Base-by-base conservation (phyloP, 2,888 invertebrate species). In the Dorcus hopei region DNA sequence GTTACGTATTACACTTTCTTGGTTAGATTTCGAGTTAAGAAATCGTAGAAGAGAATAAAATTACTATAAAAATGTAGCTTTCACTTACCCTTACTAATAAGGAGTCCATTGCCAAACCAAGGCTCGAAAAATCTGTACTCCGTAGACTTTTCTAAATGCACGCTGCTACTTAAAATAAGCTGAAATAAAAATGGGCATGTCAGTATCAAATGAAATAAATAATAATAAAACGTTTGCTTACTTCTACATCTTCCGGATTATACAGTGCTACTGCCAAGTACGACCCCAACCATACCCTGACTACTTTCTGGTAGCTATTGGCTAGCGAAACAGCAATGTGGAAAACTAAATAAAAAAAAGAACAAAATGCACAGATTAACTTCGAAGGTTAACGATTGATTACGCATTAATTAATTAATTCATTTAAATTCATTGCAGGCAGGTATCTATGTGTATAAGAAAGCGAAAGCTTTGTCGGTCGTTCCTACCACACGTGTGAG, bases 21-120 rank as follows among this genome's bases (percentile, higher is more conserved):
- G 1, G 5, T 33, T 33, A 33, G 26, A 1, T 33, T 33, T 33
- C 26, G 2, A 33, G 26, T 33, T 33, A 6, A 0, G 26, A 33
- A 33, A 33, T 33, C 26, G 26, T 26, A 26, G 3, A 4, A 26
- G 26, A 33, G 1, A 33, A 33, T 33, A 38, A 8, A 50, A 38
- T 51, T 39, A 6, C 7, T 33, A 3, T 33, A 33, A 33, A 33
- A 33, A 3, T 19, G 3, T 19, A 33, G 7, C 26, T 33, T 33
- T 33, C 26, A 33, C 55, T 53, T 51, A 64, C 66, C 67, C 19
- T 62, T 59, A 49, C 65, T 66, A 48, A 67, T 66, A 3, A 67
- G 58, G 2, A 67, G 52, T 33, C 67, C 67, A 51, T 67, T 66
- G 43, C 67, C 67, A 48, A 67, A 67, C 67, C 67, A 67, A 33